phyloP scores from a whole-genome alignment of 1,140 invertebrate genomes.

The Atta colombica region DNA sequence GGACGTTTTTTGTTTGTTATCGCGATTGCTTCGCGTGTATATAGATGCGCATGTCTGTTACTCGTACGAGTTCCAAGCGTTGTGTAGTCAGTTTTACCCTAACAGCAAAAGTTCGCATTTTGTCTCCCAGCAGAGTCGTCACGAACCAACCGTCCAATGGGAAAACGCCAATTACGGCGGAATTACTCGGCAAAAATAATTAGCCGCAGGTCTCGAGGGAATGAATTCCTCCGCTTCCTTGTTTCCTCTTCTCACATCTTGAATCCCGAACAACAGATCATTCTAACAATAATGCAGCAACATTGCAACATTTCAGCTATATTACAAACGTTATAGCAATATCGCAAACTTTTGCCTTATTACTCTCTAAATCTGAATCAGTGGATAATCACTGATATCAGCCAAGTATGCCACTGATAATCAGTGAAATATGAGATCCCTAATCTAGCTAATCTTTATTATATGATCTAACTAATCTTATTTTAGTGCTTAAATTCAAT shows the following conservation, averaged over 20 bases:
- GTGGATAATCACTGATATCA: too few species aligned
- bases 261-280: too few species aligned
- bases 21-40: background rate
- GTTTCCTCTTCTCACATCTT: background rate
- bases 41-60: background rate
- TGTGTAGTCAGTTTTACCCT: background rate
- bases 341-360: too few species aligned
- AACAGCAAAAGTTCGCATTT: constrained; percentile 22
- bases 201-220: constrained; percentile 34
- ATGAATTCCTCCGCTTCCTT: background rate
- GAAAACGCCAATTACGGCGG: constrained; percentile 67
- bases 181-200: constrained; percentile 69
- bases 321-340: too few species aligned
- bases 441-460: too few species aligned
- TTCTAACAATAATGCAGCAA: too few species aligned
- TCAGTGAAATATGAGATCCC: too few species aligned
- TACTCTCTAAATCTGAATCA: too few species aligned
- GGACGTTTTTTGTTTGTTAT: constrained; percentile 25
- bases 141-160: constrained; percentile 46
- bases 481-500: too few species aligned
- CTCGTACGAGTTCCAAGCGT: background rate
- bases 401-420: too few species aligned
- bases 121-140: constrained; percentile 21
- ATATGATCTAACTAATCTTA: too few species aligned
- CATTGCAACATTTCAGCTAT: too few species aligned